Percentiles rank a stretch among this genome's conserved stretches.
These are phyloP conservation scores for Paracentrotus lividus DNA, from an alignment of 53 echinoderm and acorn worm genomes.

Conservation along the genomic window DNA sequence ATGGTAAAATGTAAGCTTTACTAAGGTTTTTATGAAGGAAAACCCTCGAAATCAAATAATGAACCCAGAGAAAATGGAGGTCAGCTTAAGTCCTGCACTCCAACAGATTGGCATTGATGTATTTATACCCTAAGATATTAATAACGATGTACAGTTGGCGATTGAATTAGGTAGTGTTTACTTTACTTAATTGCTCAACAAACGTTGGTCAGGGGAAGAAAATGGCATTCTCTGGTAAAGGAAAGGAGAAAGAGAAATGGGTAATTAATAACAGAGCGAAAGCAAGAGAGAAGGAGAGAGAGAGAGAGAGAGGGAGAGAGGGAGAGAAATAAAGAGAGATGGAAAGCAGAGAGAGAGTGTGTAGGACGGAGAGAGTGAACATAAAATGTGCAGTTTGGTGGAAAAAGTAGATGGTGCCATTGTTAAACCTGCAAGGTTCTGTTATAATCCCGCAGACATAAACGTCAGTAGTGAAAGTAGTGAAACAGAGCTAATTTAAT, in stretches of 20 bases:
- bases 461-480: too few relatives aligned
- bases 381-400: background rate
- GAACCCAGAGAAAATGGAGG: background rate
- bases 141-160: background rate
- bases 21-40: background rate
- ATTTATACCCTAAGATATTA: background rate
- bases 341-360: background rate
- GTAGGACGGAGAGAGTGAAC: background rate
- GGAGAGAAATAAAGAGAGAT: background rate
- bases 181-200: slow-evolving; percentile 17
- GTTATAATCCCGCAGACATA: too few relatives aligned
- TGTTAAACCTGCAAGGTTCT: too few relatives aligned
- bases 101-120: background rate
- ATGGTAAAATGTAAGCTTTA: background rate
- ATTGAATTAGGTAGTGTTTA: slow-evolving; percentile 29
- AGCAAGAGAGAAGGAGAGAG: background rate
- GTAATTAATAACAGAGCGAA: too few relatives aligned
- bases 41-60: background rate
- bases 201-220: slow-evolving; percentile 5
- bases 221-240: background rate
- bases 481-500: too few relatives aligned
- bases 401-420: too few relatives aligned
- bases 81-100: background rate
- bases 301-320: background rate
- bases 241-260: background rate